phyloP scores from a whole-genome alignment of 2,888 invertebrate species.

The Archaeoteleia sp. region DNA sequence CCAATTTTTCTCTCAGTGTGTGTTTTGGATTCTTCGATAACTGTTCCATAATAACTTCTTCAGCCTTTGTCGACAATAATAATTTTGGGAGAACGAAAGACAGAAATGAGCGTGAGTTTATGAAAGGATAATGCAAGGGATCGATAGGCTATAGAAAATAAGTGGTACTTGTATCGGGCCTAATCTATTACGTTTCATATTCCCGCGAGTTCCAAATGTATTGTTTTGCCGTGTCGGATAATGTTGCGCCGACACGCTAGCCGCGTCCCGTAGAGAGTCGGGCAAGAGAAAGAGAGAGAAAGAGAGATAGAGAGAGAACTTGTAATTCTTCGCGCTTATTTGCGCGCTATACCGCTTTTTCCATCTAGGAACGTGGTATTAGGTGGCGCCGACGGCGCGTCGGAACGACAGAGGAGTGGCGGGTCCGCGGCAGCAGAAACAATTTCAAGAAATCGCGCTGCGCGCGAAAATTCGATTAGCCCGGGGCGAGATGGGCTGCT shows the following conservation, averaged over 20 bases:
- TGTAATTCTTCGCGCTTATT: slow-evolving; percentile 17
- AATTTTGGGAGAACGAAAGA: too few relatives aligned
- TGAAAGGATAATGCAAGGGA: not conserved
- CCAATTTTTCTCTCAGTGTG: too few relatives aligned
- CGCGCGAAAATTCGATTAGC: slow-evolving; percentile 73
- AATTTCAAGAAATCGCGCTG: slow-evolving; percentile 71
- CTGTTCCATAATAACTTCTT: too few relatives aligned
- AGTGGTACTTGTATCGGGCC: slow-evolving; percentile 11
- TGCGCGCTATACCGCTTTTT: slow-evolving; percentile 1
- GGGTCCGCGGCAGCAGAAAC: slow-evolving; percentile 63
- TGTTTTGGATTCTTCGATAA: too few relatives aligned
- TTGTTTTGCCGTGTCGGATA: slow-evolving; percentile 68
- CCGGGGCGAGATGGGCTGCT: slow-evolving; percentile 68
- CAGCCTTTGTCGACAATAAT: too few relatives aligned
- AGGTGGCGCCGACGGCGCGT: not conserved
- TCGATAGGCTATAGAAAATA: slow-evolving; percentile 7
- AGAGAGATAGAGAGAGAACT: not conserved
- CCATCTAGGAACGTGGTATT: slow-evolving; percentile 6
- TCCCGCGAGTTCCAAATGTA: slow-evolving; percentile 57
- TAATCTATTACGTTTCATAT: slow-evolving; percentile 66
- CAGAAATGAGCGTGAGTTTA: not conserved
- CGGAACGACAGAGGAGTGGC: not conserved
- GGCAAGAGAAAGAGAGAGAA: slow-evolving; percentile 45
- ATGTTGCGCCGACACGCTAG: slow-evolving; percentile 70
- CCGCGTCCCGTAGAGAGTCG: slow-evolving; percentile 14